These are phyloP conservation scores for Australoheros facetus DNA, from an alignment of 2,797 vertebrate species.

Conservation along the genomic window DNA sequence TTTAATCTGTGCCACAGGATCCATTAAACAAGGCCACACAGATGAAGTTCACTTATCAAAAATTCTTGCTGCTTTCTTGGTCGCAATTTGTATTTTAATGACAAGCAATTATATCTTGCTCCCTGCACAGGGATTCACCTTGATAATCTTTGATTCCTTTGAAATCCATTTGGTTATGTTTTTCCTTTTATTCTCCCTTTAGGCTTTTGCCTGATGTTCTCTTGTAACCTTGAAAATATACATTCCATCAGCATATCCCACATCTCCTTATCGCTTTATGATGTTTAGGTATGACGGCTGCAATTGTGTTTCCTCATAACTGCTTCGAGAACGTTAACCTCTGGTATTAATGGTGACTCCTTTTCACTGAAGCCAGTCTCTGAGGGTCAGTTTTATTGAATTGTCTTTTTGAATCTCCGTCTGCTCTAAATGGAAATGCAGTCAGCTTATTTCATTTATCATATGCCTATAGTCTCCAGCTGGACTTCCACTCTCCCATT, in stretches of 20 bases:
- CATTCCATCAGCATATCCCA: conserved; percentile 46
- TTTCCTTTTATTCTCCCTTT: conserved; percentile 24
- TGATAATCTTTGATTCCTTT: conserved; percentile 50
- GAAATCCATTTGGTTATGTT: conserved; percentile 30
- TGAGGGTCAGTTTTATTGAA: conserved; percentile 61
- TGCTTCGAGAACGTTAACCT: conserved; percentile 56
- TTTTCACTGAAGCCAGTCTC: conserved; percentile 45
- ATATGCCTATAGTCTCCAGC: conserved; percentile 37
- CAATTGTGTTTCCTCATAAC: conserved; percentile 59
- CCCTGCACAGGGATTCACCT: conserved; percentile 37
- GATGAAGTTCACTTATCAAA: conserved; percentile 40
- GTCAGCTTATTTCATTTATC: conserved; percentile 65
- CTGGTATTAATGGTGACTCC: conserved; percentile 42
- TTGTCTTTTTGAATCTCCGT: conserved; percentile 52
- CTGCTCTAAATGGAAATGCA: conserved; percentile 62
- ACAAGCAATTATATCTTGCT: conserved; percentile 36
- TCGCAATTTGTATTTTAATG: conserved; percentile 50
- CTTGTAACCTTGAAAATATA: conserved; percentile 53
- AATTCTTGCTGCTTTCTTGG: conserved; percentile 34
- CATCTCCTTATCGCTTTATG: conserved; percentile 51
- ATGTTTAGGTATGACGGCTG: conserved; percentile 34
- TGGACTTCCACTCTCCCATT: conserved; percentile 22
- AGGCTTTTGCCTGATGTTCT: conserved; percentile 22
- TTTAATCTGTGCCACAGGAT: conserved; percentile 56
- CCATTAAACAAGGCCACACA: conserved; percentile 45